Base-by-base conservation (phyloP, 2,797 vertebrate species). In the Pelobates cultripes region DNA sequence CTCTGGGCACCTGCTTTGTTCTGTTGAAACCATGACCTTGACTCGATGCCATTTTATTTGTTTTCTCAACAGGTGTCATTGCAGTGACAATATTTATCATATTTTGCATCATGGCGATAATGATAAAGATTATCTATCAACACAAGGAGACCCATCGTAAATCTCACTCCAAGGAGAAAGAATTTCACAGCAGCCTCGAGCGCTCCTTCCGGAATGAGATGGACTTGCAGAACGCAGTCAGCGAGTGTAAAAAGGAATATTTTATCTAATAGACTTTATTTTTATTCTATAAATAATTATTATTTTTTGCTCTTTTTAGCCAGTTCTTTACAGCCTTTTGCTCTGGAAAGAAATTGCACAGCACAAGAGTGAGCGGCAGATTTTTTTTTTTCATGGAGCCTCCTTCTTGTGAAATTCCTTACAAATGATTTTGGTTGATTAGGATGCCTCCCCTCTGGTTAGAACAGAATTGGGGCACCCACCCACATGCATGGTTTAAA, bases 191-290 rank as follows among this genome's bases (percentile, higher is more conserved):
- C 85, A 92, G 91, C 86, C 86, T 95, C n/a, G 96, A 96, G 87
- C 94, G 76, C 77, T 90, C 93, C 82, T 92, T 93, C 85, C 90
- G 92, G 88, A 90, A 91, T 84, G 95, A 97, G 69, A 91, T 96
- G 90, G 96, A 97, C 91, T 95, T 96, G 85, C 97, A 97, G 90
- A 95, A 94, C 89, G 87, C 96, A 84, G 93, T 95, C 90, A 96
- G 93, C 87, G 96, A 97, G 87, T 96, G 94, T 91, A 96, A 96
- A 91, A 95, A 96, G 88, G 98, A 99, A 86, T 99, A 97, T 90
- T 99, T 98, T 92, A 99, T 99, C 92, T 99, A 93, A 96, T 80
- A 86, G 87, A 87, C 86, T 80, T 28, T 15, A 7, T 79, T 83
- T 79, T 67, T 83, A 75, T 2, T 40, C 61, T 64, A 64, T 40